Evolutionary conservation across 1,140 invertebrate genomes (phyloP), one percentile per base, ranked within the genome.

Genomic region (Amphibalanus amphitrite): DNA sequence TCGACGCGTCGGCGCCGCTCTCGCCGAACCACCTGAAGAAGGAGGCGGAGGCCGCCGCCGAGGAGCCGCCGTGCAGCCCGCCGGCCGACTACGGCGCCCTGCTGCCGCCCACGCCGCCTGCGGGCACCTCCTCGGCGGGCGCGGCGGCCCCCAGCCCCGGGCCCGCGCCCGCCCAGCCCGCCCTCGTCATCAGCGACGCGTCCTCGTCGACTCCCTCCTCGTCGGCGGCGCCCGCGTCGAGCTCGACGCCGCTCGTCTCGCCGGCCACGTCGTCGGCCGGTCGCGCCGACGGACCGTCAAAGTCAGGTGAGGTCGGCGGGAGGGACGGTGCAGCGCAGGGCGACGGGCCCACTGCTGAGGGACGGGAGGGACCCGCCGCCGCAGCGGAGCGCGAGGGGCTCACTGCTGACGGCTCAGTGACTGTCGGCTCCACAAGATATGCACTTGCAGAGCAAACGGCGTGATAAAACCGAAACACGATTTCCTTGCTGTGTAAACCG

Each of bases 1-100:
- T 59, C 47, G 47, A 59, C 47, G 47, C 47, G 47, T 59, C 47
- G 47, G 47, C 47, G 47, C 47, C 47, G 47, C 47, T 59, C 47
- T 59, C 47, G 47, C 47, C 47, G 17, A 20, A 1, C 10, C 10
- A 3, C 10, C 10, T 23, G 13, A 59, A 20, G 13, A 59, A 59
- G 47, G 20, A 59, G 20, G 47, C 10, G 47, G 47, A 20, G 6
- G 13, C 47, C 13, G 13, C 47, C 13, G 47, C 47, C 47, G 20
- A 13, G 47, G 33, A 38, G 33, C 4, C 4, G 33, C 33, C 33
- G 33, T 15, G 33, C 33, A 59, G 47, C 20, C 47, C 17, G 47
- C 1, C 47, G 10, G 20, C 47, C 47, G 47, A 59, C 47, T 59
- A 59, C 47, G 17, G 20, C 47, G 6, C 13, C 6, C 47, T 20